Percentiles rank a stretch among this genome's conserved stretches.
phyloP scores from a whole-genome alignment of 2,113 vertebrate species.

The Cavia aperea region DNA sequence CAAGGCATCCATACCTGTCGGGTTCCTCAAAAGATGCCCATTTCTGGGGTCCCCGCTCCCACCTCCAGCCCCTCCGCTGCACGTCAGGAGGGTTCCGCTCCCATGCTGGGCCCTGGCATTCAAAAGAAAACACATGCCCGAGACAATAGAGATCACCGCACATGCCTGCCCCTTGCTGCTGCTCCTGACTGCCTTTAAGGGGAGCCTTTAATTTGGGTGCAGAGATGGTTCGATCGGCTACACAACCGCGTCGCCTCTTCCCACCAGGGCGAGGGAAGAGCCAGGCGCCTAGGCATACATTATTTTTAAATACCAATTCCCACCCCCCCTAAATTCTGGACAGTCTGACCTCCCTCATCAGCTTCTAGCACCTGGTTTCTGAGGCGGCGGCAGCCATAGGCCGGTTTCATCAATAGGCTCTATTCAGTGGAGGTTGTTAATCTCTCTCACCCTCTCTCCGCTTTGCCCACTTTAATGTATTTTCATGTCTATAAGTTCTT shows the following conservation, averaged over 20 bases:
- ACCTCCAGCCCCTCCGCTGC: conserved; percentile 55
- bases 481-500: conserved; percentile 70
- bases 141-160: conserved; percentile 64
- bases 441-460: conserved; percentile 59
- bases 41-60: neutral
- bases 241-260: neutral
- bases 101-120: conserved; percentile 66
- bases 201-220: conserved; percentile 63
- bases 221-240: neutral
- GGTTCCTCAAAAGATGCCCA: neutral
- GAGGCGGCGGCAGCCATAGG: conserved; percentile 33
- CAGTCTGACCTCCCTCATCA: conserved; percentile 43
- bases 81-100: conserved; percentile 61
- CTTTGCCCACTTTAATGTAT: conserved; percentile 69
- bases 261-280: fast-evolving
- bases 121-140: conserved; percentile 51
- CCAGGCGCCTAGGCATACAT: fast-evolving
- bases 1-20: conserved; percentile 48
- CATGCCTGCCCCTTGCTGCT: conserved; percentile 32
- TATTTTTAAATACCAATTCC: neutral
- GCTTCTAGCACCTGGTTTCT: neutral
- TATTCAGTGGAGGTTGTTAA: conserved; percentile 60
- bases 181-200: conserved; percentile 39
- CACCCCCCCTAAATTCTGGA: neutral
- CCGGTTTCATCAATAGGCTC: conserved; percentile 55